Base-by-base conservation (phyloP, 2,888 invertebrate species). In the Polyommatus icarus region DNA sequence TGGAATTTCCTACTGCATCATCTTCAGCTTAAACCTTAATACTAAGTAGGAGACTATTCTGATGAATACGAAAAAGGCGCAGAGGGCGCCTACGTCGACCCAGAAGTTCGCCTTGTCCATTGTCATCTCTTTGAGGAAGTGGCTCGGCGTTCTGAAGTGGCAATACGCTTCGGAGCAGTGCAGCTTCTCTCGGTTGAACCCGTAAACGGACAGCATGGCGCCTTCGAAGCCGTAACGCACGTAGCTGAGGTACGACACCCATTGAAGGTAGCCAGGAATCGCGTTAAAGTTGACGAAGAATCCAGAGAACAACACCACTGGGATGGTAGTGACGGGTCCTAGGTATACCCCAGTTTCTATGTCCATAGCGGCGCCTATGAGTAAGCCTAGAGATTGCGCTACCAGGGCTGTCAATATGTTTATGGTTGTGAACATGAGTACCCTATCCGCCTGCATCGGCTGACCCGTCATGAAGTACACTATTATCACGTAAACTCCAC, bases 401-500 rank as follows among this genome's bases (percentile, higher is more conserved):
- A 99, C 98, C 78, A 99, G 93, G 4, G 98, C 98, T 46, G 98
- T 98, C 76, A 98, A 95, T 80, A 98, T 97, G 87, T 94, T 94
- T 80, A 94, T 94, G 18, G 96, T 95, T 8, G 97, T 95, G 84
- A 97, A 97, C 96, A 98, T 97, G 61, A 96, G 92, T 86, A 98
- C 97, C 77, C 99, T 95, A 79, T 96, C 95, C 77, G 96, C 95
- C 86, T 99, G 98, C 92, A 97, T 95, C n/a, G 99, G 99, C 89
- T 99, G 99, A 10, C 98, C 97, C 40, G 99, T 99, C 96, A 99
- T 97, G 92, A 98, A 98, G 93, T 99, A 99, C 15, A 99, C 98
- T 83, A 99, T 98, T 84, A 97, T 95, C 78, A 97, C 96, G 89
- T 98, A 98, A 50, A 98, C 96, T 78, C 97, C 96, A 77, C 98